Evolutionary conservation across 1,140 invertebrate species (phyloP).

Genomic region (Pollicipes pollicipes): DNA sequence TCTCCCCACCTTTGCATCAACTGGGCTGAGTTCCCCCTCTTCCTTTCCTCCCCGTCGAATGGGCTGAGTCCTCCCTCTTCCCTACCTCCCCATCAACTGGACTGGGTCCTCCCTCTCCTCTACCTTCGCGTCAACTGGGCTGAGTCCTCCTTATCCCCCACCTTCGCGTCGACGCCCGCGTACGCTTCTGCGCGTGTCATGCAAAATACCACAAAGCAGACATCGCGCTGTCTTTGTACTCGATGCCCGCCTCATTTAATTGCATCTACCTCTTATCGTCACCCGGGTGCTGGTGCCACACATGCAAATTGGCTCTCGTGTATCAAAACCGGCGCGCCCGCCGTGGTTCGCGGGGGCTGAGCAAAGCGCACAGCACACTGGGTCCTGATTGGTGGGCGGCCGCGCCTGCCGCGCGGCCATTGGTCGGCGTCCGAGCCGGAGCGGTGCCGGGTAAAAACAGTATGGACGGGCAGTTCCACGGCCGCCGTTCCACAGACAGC

Average conservation of each 20-base stretch:
- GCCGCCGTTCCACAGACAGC: not conserved
- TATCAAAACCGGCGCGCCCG: not conserved
- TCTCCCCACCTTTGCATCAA: no score
- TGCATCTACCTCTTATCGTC: not conserved
- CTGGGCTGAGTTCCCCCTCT: no score
- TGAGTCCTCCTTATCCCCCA: no score
- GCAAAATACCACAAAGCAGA: not conserved
- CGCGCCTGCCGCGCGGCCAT: not conserved
- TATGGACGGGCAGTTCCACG: not conserved
- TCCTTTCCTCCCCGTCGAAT: no score
- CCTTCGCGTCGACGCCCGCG: no score
- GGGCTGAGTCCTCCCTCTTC: no score
- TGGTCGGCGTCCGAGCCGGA: not conserved
- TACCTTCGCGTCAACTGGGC: no score
- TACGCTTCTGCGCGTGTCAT: no score
- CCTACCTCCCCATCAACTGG: no score
- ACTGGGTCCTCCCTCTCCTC: no score
- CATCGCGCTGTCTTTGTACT: not conserved
- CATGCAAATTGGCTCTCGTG: not conserved
- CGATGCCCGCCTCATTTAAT: not conserved
- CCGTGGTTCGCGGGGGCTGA: no score
- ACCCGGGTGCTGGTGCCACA: not conserved
- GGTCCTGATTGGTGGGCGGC: not conserved
- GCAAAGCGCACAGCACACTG: not conserved
- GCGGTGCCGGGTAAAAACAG: not conserved